These are phyloP conservation scores for Monomorium pharaonis DNA, from an alignment of 1,140 invertebrate species.

Conservation along the genomic window DNA sequence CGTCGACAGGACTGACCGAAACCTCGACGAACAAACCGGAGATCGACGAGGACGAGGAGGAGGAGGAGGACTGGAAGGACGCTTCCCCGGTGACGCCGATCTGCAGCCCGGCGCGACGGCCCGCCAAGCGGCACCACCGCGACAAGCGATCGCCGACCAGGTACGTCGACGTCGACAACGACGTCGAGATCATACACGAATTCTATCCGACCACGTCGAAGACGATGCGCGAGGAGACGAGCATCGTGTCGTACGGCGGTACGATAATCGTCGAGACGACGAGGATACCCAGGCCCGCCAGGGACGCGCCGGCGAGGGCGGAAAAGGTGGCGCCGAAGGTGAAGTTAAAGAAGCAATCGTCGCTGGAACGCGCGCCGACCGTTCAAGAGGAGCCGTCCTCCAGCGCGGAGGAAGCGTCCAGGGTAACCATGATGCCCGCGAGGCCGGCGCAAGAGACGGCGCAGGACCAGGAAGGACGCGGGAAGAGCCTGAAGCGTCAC, in stretches of 20 bases:
- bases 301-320: background rate
- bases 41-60: constrained; percentile 70
- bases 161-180: constrained; percentile 56
- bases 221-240: constrained; percentile 44
- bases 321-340: constrained; percentile 64
- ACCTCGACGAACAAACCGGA: constrained; percentile 66
- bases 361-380: background rate
- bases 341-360: constrained; percentile 60
- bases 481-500: constrained; percentile 23
- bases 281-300: constrained; percentile 40
- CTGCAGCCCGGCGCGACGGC: constrained; percentile 47
- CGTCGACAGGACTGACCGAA: constrained; percentile 67
- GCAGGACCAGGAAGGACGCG: background rate
- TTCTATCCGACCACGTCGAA: constrained; percentile 46
- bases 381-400: constrained; percentile 12
- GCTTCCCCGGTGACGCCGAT: constrained; percentile 68
- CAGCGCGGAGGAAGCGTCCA: background rate
- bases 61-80: constrained; percentile 71
- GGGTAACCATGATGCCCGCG: background rate
- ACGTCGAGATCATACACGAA: constrained; percentile 54
- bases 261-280: constrained; percentile 52
- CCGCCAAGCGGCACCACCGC: background rate
- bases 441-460: background rate
- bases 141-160: background rate
- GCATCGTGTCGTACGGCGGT: constrained; percentile 37